Conservation (phyloP, 2,888 invertebrate species). For the Tuta absoluta region DNA sequence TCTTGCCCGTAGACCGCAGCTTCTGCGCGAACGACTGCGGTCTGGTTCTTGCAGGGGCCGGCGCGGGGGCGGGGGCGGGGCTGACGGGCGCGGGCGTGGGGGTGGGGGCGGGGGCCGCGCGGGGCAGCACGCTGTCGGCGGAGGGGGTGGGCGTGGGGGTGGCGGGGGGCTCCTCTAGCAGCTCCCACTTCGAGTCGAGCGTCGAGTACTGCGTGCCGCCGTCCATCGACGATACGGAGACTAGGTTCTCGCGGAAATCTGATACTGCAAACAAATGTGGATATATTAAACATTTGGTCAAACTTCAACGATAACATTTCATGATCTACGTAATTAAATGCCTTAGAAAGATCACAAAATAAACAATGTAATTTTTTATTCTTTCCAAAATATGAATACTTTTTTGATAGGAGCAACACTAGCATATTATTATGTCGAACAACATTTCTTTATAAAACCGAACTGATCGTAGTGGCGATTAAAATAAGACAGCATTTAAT, state of each 20-base stretch:
- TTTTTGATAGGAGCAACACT: too few species aligned
- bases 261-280: slow-evolving; percentile 60
- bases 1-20: slow-evolving; percentile 90
- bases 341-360: too few species aligned
- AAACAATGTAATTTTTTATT: too few species aligned
- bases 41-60: too few species aligned
- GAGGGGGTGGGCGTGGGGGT: slow-evolving; percentile 41
- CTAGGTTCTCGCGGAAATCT: slow-evolving; percentile 83
- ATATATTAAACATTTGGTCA: too few species aligned
- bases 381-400: too few species aligned
- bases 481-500: too few species aligned
- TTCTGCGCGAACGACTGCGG: slow-evolving; percentile 95
- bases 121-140: slow-evolving; percentile 42
- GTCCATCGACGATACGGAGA: slow-evolving; percentile 69
- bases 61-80: slow-evolving; percentile 69
- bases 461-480: too few species aligned
- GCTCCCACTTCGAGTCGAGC: slow-evolving; percentile 67
- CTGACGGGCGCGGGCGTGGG: slow-evolving; percentile 42
- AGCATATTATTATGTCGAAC: too few species aligned
- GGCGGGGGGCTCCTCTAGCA: slow-evolving; percentile 36
- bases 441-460: too few species aligned
- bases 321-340: too few species aligned
- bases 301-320: too few species aligned
- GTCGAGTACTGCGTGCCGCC: slow-evolving; percentile 59
- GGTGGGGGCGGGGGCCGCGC: slow-evolving; percentile 38